A percentile compares a stretch with the other conserved stretches of the same genome.
Evolutionary conservation across 2,113 vertebrate genomes (phyloP).

Genomic region (Brachionichthys hirsutus): DNA sequence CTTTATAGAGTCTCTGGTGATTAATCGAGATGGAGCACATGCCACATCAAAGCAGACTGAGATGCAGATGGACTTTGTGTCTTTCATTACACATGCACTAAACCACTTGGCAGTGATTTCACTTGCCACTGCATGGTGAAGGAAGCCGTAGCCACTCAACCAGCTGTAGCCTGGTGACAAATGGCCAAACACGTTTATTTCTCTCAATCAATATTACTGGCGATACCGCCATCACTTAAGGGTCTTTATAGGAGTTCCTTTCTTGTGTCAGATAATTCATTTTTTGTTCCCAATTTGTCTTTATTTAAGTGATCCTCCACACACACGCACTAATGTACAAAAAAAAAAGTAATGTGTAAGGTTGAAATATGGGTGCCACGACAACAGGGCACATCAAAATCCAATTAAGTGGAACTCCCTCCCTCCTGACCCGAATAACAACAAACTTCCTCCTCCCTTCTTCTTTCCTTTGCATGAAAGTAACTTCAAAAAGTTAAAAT

Average conservation of each 20-base stretch:
- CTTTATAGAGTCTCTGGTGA: conserved; percentile 46
- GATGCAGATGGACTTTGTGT: conserved; percentile 71
- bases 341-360: conserved; percentile 54
- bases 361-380: conserved; percentile 74
- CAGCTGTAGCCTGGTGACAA: conserved; percentile 63
- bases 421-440: conserved; percentile 72
- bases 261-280: conserved; percentile 43
- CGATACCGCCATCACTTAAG: conserved; percentile 42
- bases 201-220: conserved; percentile 49
- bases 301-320: conserved; percentile 13
- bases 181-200: conserved; percentile 55
- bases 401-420: conserved; percentile 78
- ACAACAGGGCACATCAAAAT: conserved; percentile 78
- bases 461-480: conserved; percentile 58
- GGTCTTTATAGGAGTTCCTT: conserved; percentile 55
- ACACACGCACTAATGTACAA: neutral
- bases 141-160: conserved; percentile 59
- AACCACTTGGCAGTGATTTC: conserved; percentile 65
- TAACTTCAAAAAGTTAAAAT: conserved; percentile 60
- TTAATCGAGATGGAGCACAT: conserved; percentile 56
- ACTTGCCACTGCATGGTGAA: conserved; percentile 62
- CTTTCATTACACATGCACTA: conserved; percentile 71
- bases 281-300: conserved; percentile 17
- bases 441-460: conserved; percentile 68
- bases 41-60: conserved; percentile 68